These are phyloP conservation scores for Nothura maculosa DNA, from an alignment of 2,797 vertebrate species.

Conservation along the genomic window DNA sequence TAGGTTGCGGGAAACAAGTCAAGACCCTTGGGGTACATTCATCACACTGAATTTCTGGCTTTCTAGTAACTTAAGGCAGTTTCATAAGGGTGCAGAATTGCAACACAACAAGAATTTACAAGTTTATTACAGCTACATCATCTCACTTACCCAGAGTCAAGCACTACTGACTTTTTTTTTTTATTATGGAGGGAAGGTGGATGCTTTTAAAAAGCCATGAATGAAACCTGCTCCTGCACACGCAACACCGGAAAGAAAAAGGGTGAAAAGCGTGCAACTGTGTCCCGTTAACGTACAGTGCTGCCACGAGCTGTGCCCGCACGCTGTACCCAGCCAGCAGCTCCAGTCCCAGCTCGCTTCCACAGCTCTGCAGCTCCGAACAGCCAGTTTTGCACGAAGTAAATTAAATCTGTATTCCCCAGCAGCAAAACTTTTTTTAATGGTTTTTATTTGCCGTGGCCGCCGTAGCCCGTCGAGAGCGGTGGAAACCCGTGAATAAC, in stretches of 20 bases:
- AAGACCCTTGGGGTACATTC: background rate
- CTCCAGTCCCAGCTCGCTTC: no score
- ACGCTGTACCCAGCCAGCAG: no score
- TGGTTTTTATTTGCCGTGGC: no score
- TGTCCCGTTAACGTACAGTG: no score
- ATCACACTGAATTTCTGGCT: background rate
- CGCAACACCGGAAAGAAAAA: background rate
- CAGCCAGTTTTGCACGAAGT: no score
- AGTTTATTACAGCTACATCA: background rate
- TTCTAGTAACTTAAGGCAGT: constrained; percentile 4
- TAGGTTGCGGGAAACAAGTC: constrained; percentile 4
- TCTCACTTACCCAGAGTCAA: background rate
- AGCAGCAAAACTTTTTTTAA: no score
- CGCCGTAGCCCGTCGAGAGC: no score
- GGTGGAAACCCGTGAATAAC: no score
- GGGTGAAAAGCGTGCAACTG: no score
- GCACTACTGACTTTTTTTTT: background rate
- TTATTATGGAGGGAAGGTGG: background rate
- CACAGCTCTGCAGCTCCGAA: no score
- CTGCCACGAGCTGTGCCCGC: no score
- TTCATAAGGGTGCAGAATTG: constrained; percentile 36
- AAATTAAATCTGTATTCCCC: no score
- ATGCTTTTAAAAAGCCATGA: background rate
- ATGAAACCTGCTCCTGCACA: background rate
- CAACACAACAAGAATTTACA: background rate